Percentiles rank a stretch among this genome's conserved stretches.
phyloP scores from a whole-genome alignment of 2,888 invertebrate genomes.

The Abrostola tripartita region DNA sequence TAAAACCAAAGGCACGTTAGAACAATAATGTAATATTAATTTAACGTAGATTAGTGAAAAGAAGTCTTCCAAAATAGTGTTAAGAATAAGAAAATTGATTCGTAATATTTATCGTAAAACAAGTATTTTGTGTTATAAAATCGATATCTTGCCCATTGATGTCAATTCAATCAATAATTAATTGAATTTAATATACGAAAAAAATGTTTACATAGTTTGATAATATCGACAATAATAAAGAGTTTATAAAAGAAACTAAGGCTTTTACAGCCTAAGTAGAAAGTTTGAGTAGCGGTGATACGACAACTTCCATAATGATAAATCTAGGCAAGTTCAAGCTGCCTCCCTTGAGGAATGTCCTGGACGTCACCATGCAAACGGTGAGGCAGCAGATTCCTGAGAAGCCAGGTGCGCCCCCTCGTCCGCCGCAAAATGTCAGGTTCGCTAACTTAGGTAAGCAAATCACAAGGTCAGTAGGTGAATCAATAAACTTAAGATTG shows the following conservation, averaged over 20 bases:
- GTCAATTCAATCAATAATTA: slow-evolving; percentile 56
- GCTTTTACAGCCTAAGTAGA: slow-evolving; percentile 15
- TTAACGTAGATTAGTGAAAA: slow-evolving; percentile 74
- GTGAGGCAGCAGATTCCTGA: slow-evolving; percentile 93
- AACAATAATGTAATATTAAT: slow-evolving; percentile 69
- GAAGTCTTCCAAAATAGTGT: slow-evolving; percentile 83
- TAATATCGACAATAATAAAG: slow-evolving; percentile 12
- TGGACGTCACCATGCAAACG: slow-evolving; percentile 95
- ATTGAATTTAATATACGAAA: slow-evolving; percentile 28
- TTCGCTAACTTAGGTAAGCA: slow-evolving; percentile 85
- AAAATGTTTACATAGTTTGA: slow-evolving; percentile 24
- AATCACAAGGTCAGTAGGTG: slow-evolving; percentile 42
- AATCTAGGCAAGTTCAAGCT: slow-evolving; percentile 89
- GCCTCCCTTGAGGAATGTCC: slow-evolving; percentile 92
- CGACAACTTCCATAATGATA: slow-evolving; percentile 65
- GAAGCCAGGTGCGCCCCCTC: slow-evolving; percentile 85
- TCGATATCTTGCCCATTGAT: slow-evolving; percentile 62
- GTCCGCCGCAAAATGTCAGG: slow-evolving; percentile 86
- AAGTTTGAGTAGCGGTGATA: slow-evolving; percentile 6
- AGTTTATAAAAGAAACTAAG: slow-evolving; percentile 13
- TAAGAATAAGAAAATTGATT: slow-evolving; percentile 45
- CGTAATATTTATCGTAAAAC: slow-evolving; percentile 47
- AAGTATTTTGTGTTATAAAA: slow-evolving; percentile 49
- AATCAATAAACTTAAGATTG: slow-evolving; percentile 36
- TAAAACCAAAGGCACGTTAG: slow-evolving; percentile 55